Conservation (phyloP, 2,888 invertebrate genomes). For the Nymphalis c-album region DNA sequence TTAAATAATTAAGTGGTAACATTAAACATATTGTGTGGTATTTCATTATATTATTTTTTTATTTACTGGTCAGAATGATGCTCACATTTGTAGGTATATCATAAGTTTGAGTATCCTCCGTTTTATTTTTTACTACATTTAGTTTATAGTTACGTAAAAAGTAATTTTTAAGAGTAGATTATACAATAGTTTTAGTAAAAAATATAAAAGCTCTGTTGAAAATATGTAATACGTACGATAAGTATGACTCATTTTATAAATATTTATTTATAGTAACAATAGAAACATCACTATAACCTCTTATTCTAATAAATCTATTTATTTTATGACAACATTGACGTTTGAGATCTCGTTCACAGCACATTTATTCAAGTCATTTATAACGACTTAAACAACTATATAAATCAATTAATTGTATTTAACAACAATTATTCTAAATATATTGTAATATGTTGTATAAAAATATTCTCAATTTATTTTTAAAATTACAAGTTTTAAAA, state of each 20-base stretch:
- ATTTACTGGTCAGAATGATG: no score
- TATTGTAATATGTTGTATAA: slow-evolving; percentile 27
- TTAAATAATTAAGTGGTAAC: background rate
- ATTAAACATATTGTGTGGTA: background rate
- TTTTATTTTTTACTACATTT: no score
- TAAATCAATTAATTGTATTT: slow-evolving; percentile 16
- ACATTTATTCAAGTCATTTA: slow-evolving; percentile 40
- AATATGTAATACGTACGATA: background rate
- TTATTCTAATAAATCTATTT: background rate
- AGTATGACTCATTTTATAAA: background rate
- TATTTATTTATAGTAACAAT: background rate
- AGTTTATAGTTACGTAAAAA: no score
- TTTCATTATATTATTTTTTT: no score
- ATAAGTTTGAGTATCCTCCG: no score
- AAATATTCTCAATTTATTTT: slow-evolving; percentile 13
- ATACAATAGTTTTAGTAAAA: no score
- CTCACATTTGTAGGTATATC: no score
- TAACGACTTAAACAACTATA: slow-evolving; percentile 23
- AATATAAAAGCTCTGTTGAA: no score
- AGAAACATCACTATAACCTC: slow-evolving; percentile 8
- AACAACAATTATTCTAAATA: slow-evolving; percentile 16
- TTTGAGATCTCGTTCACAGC: slow-evolving; percentile 77
- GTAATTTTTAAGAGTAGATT: no score
- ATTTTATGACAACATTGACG: slow-evolving; percentile 32
- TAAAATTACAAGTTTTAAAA: slow-evolving; percentile 2